phyloP scores from a whole-genome alignment of 2,797 vertebrate genomes.

The Helarctos malayanus region DNA sequence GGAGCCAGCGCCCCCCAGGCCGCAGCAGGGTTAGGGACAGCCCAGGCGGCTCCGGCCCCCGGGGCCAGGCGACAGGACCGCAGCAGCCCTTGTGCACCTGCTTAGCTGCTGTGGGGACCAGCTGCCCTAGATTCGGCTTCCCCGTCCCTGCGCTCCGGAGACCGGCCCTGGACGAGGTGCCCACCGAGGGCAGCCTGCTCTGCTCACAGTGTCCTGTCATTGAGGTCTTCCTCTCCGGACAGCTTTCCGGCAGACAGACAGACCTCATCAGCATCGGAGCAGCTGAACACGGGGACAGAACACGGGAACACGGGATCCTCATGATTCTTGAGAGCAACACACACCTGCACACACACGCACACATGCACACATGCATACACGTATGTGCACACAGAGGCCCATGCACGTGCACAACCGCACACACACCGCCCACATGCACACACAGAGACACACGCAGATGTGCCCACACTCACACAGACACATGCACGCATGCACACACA shows the following conservation, averaged over 20 bases:
- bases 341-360: accelerated
- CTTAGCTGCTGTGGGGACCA: conserved; percentile 25
- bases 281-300: background rate
- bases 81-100: background rate
- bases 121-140: conserved; percentile 83
- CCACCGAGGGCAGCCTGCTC: conserved; percentile 68
- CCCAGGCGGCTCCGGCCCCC: background rate
- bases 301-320: conserved; percentile 80
- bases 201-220: conserved; percentile 41
- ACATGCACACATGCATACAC: background rate
- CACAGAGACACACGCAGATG: no score
- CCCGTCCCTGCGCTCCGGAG: conserved; percentile 81
- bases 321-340: conserved; percentile 79
- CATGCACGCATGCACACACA: no score
- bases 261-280: conserved; percentile 82
- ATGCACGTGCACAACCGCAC: background rate
- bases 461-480: no score
- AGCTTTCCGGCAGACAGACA: conserved; percentile 87
- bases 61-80: background rate
- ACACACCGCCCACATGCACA: no score
- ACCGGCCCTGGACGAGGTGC: conserved; percentile 67
- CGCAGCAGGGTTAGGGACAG: background rate
- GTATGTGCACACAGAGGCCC: no score
- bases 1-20: background rate
- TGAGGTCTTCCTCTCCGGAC: conserved; percentile 81